These are phyloP conservation scores for Rhynchopsitta pachyrhyncha DNA, from an alignment of 2,113 vertebrate species.

Conservation along the genomic window DNA sequence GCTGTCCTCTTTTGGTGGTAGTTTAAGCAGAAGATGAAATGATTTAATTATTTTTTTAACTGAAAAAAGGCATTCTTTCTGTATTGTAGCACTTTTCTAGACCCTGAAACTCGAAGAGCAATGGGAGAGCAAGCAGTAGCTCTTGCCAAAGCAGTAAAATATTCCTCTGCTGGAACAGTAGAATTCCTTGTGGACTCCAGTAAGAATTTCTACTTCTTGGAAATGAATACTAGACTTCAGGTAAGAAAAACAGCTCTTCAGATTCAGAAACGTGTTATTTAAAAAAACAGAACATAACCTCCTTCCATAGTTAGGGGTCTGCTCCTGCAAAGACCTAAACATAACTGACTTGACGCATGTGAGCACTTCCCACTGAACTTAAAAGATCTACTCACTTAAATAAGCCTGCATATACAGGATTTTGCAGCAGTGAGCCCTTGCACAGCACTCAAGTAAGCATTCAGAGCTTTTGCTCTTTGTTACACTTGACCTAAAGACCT, in stretches of 20 bases:
- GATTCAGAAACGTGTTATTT: slow-evolving; percentile 37
- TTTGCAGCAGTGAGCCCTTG: not conserved
- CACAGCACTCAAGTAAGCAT: not conserved
- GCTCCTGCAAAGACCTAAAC: not conserved
- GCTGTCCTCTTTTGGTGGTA: not conserved
- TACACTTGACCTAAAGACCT: slow-evolving; percentile 48
- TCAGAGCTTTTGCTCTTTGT: slow-evolving; percentile 31
- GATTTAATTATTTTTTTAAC: not conserved
- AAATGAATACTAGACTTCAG: slow-evolving; percentile 99
- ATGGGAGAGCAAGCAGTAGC: slow-evolving; percentile 98
- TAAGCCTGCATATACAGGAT: not conserved
- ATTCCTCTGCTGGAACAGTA: slow-evolving; percentile 95
- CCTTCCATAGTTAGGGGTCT: not conserved
- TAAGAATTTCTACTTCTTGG: slow-evolving; percentile 97
- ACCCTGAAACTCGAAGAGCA: slow-evolving; percentile 83
- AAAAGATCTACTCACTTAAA: not conserved
- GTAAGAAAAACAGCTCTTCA: slow-evolving; percentile 71
- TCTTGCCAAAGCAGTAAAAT: slow-evolving; percentile 92
- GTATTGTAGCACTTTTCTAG: slow-evolving; percentile 87
- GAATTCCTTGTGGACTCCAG: slow-evolving; percentile 95
- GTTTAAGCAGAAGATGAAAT: not conserved
- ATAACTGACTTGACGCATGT: not conserved
- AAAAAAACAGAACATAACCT: slow-evolving; percentile 27
- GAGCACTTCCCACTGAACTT: not conserved
- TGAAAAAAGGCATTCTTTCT: not conserved